Evolutionary conservation across 2,888 invertebrate species (phyloP), one percentile per base, ranked within the genome.

Genomic region (Pedicia rivosa): DNA sequence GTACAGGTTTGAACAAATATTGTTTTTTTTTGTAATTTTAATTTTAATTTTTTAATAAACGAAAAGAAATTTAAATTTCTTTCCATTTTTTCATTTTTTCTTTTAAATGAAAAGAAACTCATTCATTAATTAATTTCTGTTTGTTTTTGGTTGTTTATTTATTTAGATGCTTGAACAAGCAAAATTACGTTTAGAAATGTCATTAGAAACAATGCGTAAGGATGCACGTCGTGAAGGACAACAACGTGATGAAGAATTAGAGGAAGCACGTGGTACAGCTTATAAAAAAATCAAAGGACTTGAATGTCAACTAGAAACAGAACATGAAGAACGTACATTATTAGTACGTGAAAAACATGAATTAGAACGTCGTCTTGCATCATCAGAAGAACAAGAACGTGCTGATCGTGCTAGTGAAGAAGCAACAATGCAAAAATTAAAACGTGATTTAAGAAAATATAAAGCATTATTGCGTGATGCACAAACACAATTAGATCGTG

Each of bases 101-200:
- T n/a, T n/a, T n/a, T n/a, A n/a, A n/a, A n/a, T n/a, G n/a, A n/a
- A n/a, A n/a, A n/a, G n/a, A n/a, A n/a, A n/a, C n/a, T n/a, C n/a
- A n/a, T n/a, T n/a, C n/a, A n/a, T n/a, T n/a, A n/a, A n/a, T n/a
- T n/a, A n/a, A n/a, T n/a, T n/a, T n/a, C n/a, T n/a, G n/a, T n/a
- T n/a, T n/a, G n/a, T n/a, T 14, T 36, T 36, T 24, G 4, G 3
- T 24, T 5, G 3, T 30, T 16, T 22, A n/a, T 17, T 13, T 40
- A 38, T 57, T 2, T 73, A 83, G 62, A 67, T 92, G 48, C 63
- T 95, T 51, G 91, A 94, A 56, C 91, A 91, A 59, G 83, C 88
- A 2, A 94, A 92, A 58, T 67, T 94, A 17, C 73, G 92, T 2
- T 65, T 95, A 44, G 92, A 95, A 62, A 94, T 95, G 94, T 72